A percentile compares a stretch with the other conserved stretches of the same genome.
Evolutionary conservation across 2,797 vertebrate genomes (phyloP).

Genomic region (Cetoscarus ocellatus): DNA sequence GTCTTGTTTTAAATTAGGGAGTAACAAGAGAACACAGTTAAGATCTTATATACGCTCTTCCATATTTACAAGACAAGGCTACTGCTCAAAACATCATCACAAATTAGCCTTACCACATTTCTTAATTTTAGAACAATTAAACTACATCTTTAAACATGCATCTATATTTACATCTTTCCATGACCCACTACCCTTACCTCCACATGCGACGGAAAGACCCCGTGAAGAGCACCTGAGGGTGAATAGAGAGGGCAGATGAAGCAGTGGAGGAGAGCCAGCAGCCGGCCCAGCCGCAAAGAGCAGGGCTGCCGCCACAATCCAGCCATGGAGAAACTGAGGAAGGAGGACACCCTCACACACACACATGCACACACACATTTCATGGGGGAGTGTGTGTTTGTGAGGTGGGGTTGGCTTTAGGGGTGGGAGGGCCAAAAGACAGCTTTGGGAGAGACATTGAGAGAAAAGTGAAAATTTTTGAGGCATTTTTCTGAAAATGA

Average conservation of each 20-base stretch:
- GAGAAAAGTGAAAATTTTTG: slow-evolving; percentile 28
- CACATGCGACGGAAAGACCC: slow-evolving; percentile 36
- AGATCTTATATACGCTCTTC: background rate
- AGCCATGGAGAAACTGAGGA: slow-evolving; percentile 80
- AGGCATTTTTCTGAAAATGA: slow-evolving; percentile 21
- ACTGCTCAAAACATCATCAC: background rate
- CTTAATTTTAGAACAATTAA: background rate
- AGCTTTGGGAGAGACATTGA: slow-evolving; percentile 25
- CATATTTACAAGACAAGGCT: slow-evolving; percentile 14
- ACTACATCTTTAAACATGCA: background rate
- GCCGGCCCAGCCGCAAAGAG: slow-evolving; percentile 51
- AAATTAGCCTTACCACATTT: background rate
- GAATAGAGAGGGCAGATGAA: slow-evolving; percentile 62
- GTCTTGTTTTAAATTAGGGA: background rate
- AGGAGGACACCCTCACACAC: slow-evolving; percentile 42
- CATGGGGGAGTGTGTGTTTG: slow-evolving; percentile 48
- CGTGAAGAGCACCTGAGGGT: slow-evolving; percentile 53
- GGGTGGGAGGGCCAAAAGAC: slow-evolving; percentile 67
- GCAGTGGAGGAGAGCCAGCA: slow-evolving; percentile 57
- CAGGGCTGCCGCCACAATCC: slow-evolving; percentile 67
- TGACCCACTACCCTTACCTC: slow-evolving; percentile 71
- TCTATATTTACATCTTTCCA: background rate
- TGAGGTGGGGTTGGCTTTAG: slow-evolving; percentile 61
- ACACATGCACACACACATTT: slow-evolving; percentile 29
- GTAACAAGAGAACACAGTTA: background rate